Base-by-base conservation (phyloP, 2,113 vertebrate genomes). In the Cynocephalus volans region DNA sequence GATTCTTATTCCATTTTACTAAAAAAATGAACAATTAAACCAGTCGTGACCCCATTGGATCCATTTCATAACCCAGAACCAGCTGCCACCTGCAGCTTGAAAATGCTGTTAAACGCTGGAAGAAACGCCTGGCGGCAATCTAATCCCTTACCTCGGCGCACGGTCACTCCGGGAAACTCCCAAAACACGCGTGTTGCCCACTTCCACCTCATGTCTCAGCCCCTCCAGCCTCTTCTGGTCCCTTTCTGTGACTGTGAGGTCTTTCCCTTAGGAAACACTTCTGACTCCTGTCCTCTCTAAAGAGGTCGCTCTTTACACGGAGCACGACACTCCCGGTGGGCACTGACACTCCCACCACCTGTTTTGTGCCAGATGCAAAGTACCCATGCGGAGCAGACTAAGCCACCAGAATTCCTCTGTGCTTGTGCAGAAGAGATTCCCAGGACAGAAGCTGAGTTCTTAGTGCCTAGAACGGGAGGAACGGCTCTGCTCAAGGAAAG, bases 121-220 rank as follows among this genome's bases (percentile, higher is more conserved):
- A 41, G 33, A 15, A 24, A 14, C 26, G 3, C 26, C 62, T 14
- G 28, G 52, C 52, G 7, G 0, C 6, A 1, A 0, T 5, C 33
- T 2, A 36, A 4, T 24, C 69, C 41, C 52, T 9, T 4, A 6
- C 45, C 5, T 41, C 72, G 0, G 62, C 48, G 41, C 1, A 12
- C 1, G 4, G 52, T 21, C 31, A 4, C 81, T 15, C 73, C 7
- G 73, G 36, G 17, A 48, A 28, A 26, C 28, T 17, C 6, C 7
- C n/a, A 5, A 60, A 45, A 52, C 50, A 7, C n/a, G 1, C 21
- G 24, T 8, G 7, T 52, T 1, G 3, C 1, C 60, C 1, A 2
- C 28, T 19, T 15, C 19, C 5, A 17, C 19, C 10, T 17, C 18
- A 5, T 0, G 2, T 33, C 2, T 7, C 36, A 1, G 36, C 33